Evolutionary conservation across 2,888 invertebrate species (phyloP).

Genomic region (Hypomecis punctinalis): DNA sequence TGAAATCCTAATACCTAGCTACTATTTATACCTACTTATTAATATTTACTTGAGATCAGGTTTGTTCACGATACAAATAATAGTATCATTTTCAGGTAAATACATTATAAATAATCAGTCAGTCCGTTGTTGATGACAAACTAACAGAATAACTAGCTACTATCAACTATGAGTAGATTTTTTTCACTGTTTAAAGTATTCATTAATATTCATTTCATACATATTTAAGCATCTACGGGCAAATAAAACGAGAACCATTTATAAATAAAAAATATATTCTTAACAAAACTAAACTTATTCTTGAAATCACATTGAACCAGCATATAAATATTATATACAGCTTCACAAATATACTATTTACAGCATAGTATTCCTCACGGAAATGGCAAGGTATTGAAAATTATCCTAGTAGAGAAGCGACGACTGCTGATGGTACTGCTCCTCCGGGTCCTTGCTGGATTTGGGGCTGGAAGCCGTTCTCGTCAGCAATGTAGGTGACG

Average conservation of each 20-base stretch:
- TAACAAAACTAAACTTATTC: slow-evolving; percentile 16
- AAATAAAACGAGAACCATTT: slow-evolving; percentile 16
- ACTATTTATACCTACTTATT: too few species aligned
- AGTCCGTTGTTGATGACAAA: too few species aligned
- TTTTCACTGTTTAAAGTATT: too few species aligned
- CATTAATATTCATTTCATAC: too few species aligned
- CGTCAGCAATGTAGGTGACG: slow-evolving; percentile 85
- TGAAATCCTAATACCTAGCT: too few species aligned
- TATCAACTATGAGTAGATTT: too few species aligned
- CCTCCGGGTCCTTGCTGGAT: slow-evolving; percentile 77
- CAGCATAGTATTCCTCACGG: slow-evolving; percentile 47
- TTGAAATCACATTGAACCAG: slow-evolving; percentile 48
- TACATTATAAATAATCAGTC: too few species aligned
- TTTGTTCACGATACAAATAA: too few species aligned
- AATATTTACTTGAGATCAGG: too few species aligned
- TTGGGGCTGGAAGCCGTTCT: slow-evolving; percentile 78
- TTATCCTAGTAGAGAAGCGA: slow-evolving; percentile 72
- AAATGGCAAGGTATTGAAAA: slow-evolving; percentile 42
- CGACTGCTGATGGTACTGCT: slow-evolving; percentile 65
- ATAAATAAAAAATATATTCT: slow-evolving; percentile 37
- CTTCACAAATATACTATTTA: slow-evolving; percentile 59
- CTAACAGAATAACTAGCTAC: too few species aligned
- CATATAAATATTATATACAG: slow-evolving; percentile 82
- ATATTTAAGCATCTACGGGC: too few species aligned
- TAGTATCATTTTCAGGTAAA: too few species aligned